Percentiles rank a stretch among this genome's conserved stretches.
Conservation (phyloP, 2,113 vertebrate species). For the Anarhynchus alexandrinus region DNA sequence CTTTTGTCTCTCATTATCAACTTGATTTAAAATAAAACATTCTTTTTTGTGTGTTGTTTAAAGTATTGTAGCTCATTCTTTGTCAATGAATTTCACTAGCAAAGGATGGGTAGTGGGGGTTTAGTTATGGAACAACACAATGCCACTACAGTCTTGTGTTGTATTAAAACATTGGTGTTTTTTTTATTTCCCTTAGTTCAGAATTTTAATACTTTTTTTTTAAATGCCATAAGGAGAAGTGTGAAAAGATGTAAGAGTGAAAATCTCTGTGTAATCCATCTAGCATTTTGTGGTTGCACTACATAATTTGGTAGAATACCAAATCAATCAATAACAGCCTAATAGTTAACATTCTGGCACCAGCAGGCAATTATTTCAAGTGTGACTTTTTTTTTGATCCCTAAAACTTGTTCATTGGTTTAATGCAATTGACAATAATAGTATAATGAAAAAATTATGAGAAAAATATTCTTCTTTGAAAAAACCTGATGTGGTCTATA, state of each 20-base stretch:
- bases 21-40: background rate
- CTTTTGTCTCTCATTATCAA: background rate
- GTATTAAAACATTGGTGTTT: background rate
- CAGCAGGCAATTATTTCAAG: conserved; percentile 26
- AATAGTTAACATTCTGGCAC: conserved; percentile 15
- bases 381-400: background rate
- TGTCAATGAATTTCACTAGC: background rate
- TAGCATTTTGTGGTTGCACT: background rate
- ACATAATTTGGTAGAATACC: background rate
- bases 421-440: background rate
- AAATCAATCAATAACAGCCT: conserved; percentile 18
- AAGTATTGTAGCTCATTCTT: background rate
- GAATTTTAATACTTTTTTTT: background rate
- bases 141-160: background rate
- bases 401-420: background rate
- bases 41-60: background rate
- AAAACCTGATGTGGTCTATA: rapidly evolving
- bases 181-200: background rate
- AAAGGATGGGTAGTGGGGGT: rapidly evolving
- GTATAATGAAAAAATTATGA: background rate
- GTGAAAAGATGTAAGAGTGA: background rate
- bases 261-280: background rate
- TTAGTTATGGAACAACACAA: background rate
- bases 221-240: background rate
- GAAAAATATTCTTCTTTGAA: background rate